Percentiles rank a stretch among this genome's conserved stretches.
These are phyloP conservation scores for Hermetia illucens DNA, from an alignment of 1,140 invertebrate species.

Conservation along the genomic window DNA sequence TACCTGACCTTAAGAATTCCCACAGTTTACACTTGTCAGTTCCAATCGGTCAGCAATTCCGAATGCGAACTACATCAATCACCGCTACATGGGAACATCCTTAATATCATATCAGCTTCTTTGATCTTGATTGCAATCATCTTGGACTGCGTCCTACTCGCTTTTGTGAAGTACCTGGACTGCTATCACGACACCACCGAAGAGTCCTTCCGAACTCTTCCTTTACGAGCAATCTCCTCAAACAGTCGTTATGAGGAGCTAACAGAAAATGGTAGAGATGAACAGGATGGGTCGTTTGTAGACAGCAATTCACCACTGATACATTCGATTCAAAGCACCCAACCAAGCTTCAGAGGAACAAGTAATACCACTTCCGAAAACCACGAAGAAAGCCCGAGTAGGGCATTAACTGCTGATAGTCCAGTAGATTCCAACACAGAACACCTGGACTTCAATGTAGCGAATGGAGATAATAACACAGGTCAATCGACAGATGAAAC, in stretches of 20 bases:
- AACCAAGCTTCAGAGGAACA: too few species aligned
- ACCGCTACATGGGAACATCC: constrained; percentile 25
- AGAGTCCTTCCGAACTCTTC: not conserved
- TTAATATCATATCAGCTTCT: constrained; percentile 22
- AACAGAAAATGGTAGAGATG: constrained; percentile 3
- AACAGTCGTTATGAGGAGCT: constrained; percentile 21
- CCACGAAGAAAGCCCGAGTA: not conserved
- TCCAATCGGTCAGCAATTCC: constrained; percentile 21
- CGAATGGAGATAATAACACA: not conserved
- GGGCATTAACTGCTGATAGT: not conserved
- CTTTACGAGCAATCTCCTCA: constrained; percentile 13
- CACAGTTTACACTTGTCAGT: constrained; percentile 27
- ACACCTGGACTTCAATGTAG: not conserved
- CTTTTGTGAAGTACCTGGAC: constrained; percentile 22
- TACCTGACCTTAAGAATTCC: not conserved
- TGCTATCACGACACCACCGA: constrained; percentile 21
- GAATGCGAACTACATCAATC: constrained; percentile 23
- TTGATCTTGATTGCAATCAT: constrained; percentile 22
- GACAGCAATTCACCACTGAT: too few species aligned
- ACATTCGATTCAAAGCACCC: too few species aligned
- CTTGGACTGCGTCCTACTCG: constrained; percentile 21
- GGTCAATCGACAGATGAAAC: constrained; percentile 5
- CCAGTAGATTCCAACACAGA: too few species aligned
- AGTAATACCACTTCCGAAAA: not conserved
- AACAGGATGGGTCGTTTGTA: too few species aligned